phyloP scores from a whole-genome alignment of 1,140 invertebrate genomes.

The Sitophilus oryzae region DNA sequence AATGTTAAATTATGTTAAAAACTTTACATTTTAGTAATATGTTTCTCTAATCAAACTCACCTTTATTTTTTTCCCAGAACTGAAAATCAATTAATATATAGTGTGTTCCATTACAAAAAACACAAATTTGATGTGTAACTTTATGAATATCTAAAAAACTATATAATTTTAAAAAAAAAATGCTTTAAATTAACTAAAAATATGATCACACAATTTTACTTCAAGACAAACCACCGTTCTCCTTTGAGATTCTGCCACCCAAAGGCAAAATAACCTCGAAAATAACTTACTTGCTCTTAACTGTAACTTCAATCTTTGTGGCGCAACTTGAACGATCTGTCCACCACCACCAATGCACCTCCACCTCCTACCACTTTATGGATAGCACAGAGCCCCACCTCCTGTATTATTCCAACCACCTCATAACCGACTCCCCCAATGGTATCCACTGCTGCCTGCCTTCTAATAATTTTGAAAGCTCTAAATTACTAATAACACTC shows the following conservation, averaged over 20 bases:
- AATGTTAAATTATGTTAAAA: no score
- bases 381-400: conserved; percentile 51
- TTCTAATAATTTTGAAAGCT: conserved; percentile 24
- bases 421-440: conserved; percentile 26
- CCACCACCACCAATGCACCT: conserved; percentile 33
- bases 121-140: no score
- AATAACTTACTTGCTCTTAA: conserved; percentile 57
- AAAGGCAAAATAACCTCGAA: not conserved
- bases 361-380: conserved; percentile 2
- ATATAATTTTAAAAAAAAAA: no score
- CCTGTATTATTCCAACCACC: conserved; percentile 21
- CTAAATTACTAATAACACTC: conserved; percentile 28
- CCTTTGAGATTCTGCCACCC: not conserved
- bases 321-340: conserved; percentile 77
- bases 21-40: no score
- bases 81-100: no score
- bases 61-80: no score
- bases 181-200: no score
- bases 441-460: conserved; percentile 22
- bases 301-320: conserved; percentile 73
- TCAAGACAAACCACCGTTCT: no score
- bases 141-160: no score
- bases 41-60: no score
- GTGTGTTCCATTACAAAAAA: no score
- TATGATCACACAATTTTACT: no score